Conservation (phyloP, 2,888 invertebrate genomes). For the Chrysolina americana region DNA sequence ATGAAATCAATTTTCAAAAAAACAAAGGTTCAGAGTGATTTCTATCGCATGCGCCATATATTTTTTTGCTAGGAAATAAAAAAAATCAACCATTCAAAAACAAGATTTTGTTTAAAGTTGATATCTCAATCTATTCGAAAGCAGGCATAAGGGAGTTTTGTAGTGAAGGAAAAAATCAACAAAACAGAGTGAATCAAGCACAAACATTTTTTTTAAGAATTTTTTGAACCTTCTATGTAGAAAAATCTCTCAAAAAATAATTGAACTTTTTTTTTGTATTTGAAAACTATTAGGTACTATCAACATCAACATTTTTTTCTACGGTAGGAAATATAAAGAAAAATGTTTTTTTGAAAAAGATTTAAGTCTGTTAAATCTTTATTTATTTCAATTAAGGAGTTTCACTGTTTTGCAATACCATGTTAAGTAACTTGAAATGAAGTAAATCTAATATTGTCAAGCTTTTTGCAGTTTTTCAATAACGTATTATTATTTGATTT, state of each 20-base stretch:
- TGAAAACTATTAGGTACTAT: background rate
- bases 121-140: background rate
- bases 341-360: background rate
- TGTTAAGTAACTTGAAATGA: constrained; percentile 3
- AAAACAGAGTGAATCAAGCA: background rate
- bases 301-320: background rate
- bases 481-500: background rate
- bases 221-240: background rate
- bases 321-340: background rate
- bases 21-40: background rate
- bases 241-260: background rate
- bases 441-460: background rate
- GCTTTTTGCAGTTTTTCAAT: constrained; percentile 12
- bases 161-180: constrained; percentile 2
- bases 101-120: background rate
- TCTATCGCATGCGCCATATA: background rate
- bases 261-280: no score
- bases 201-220: background rate
- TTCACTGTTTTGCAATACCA: constrained; percentile 1
- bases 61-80: background rate
- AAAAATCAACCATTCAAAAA: no score
- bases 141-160: background rate
- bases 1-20: background rate
- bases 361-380: background rate
- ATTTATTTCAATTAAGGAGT: background rate